A percentile compares a stretch with the other conserved stretches of the same genome.
phyloP scores from a whole-genome alignment of 1,140 invertebrate genomes.

The Helicoverpa zea region DNA sequence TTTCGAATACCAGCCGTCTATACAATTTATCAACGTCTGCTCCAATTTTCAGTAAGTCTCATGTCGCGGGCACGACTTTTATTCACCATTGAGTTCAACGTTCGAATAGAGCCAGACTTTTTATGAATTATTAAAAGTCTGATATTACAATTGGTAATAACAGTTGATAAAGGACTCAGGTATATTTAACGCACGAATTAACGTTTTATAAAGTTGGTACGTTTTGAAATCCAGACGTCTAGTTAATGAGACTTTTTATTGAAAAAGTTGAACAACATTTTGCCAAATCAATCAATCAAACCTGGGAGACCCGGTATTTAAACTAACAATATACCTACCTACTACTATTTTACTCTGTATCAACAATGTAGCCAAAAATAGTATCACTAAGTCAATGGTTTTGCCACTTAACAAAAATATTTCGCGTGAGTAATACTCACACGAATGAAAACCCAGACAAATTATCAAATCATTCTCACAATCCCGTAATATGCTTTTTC shows the following conservation, averaged over 20 bases:
- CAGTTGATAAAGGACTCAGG: too few relatives aligned
- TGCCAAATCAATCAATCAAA: too few relatives aligned
- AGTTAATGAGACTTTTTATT: too few relatives aligned
- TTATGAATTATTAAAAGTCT: neutral
- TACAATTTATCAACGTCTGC: conserved; percentile 3
- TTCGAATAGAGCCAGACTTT: neutral
- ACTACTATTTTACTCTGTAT: too few relatives aligned
- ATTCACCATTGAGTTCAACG: neutral
- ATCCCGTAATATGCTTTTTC: conserved; percentile 35
- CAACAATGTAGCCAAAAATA: neutral
- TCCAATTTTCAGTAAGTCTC: neutral
- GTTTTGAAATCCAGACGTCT: too few relatives aligned
- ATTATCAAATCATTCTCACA: conserved; percentile 16
- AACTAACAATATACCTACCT: neutral
- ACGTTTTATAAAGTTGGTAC: too few relatives aligned
- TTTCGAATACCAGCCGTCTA: neutral
- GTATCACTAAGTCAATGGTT: neutral
- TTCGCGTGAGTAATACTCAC: neutral
- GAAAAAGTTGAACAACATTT: too few relatives aligned
- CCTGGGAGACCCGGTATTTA: too few relatives aligned
- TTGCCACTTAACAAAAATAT: neutral
- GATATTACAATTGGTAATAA: too few relatives aligned
- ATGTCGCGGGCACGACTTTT: neutral
- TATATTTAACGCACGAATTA: too few relatives aligned
- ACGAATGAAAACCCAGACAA: neutral